phyloP scores from a whole-genome alignment of 1,140 invertebrate genomes.

The Calephelis virginiensis region DNA sequence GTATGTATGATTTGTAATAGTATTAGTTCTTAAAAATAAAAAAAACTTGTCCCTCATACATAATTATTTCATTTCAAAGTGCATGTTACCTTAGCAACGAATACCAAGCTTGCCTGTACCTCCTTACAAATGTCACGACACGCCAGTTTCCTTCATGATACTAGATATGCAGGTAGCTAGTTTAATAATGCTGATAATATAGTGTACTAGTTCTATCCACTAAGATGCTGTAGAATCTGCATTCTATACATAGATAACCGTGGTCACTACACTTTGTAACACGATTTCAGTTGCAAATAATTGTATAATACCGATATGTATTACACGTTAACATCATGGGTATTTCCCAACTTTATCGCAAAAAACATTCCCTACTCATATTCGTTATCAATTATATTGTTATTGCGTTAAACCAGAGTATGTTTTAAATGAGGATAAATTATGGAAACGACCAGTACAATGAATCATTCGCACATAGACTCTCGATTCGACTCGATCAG shows the following conservation, averaged over 20 bases:
- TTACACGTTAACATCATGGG: too few species aligned
- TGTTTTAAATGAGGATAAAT: too few species aligned
- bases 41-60: conserved; percentile 4
- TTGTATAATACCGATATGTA: too few species aligned
- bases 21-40: not conserved
- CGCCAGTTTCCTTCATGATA: not conserved
- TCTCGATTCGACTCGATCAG: not conserved
- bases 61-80: conserved; percentile 1
- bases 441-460: too few species aligned
- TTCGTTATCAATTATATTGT: too few species aligned
- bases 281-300: too few species aligned
- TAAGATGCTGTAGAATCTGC: too few species aligned
- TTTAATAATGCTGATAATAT: not conserved
- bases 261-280: too few species aligned
- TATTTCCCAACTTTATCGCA: too few species aligned
- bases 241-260: too few species aligned
- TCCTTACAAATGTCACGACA: conserved; percentile 1
- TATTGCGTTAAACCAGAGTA: too few species aligned
- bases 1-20: not conserved
- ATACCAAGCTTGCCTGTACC: not conserved
- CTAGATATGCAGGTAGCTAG: not conserved
- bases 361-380: too few species aligned
- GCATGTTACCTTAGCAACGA: conserved; percentile 2
- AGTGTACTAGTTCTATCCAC: not conserved
- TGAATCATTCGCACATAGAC: not conserved